Base-by-base conservation (phyloP, 2,797 vertebrate species). In the Pempheris klunzingeri region DNA sequence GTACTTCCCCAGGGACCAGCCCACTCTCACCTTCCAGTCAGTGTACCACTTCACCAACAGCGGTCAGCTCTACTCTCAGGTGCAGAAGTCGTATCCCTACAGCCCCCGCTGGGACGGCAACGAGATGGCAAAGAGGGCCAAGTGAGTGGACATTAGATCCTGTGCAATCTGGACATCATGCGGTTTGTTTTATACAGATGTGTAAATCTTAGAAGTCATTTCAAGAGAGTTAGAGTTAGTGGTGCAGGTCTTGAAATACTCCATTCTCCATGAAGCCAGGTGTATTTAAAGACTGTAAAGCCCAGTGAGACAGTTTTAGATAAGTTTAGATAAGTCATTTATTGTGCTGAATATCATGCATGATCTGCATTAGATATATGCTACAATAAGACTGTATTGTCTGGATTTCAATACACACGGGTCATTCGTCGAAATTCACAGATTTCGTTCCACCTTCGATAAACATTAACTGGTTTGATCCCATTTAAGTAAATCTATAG, bases 101-200 rank as follows among this genome's bases (percentile, higher is more conserved):
- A 99, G 98, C 91, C 98, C 98, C 0, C 96, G 98, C 85, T 99
- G 98, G 98, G 98, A 99, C 32, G 98, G 98, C 88, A 99, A 99
- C 55, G 98, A 99, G 92, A 99, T 99, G 98, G 98, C 98, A 86
- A 99, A 99, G 94, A 96, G 98, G 94, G 98, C 98, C 76, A 99
- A 99, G 98, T 99, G 95, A 97, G 98, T 94, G 17, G 36, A 67
- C 15, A n/a, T 61, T 54, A 15, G 5, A 43, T 15, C n/a, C n/a
- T 2, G 2, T 46, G 22, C 14, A 43, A 15, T 65, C 38, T 38
- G 2, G 20, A 53, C 53, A 24, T 34, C 24, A 5, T 7, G 4
- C 20, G 10, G 5, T 26, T 53, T 55, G 4, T 18, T 28, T 41
- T 20, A 28, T 52, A 14, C 13, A 17, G 22, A 11, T 50, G 15